These are phyloP conservation scores for Vireo griseus DNA, from an alignment of 2,797 vertebrate genomes.

Conservation along the genomic window DNA sequence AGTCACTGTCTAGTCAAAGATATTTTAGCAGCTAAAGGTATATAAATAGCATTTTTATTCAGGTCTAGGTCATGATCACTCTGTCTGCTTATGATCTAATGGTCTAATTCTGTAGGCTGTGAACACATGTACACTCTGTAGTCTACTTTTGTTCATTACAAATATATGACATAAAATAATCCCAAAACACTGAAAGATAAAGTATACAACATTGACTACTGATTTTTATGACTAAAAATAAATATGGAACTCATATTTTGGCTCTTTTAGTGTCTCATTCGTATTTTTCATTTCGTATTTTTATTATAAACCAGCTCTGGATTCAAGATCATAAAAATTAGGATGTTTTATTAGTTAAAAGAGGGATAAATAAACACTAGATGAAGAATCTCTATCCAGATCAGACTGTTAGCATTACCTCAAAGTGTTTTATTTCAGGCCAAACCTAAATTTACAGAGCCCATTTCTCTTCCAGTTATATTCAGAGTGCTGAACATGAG, in stretches of 20 bases:
- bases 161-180: not conserved
- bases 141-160: not conserved
- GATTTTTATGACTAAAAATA: not conserved
- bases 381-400: not conserved
- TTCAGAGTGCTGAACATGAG: not conserved
- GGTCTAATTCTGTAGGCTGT: not conserved
- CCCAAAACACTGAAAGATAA: not conserved
- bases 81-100: not conserved
- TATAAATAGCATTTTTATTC: not conserved
- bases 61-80: not conserved
- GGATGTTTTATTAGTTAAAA: not conserved
- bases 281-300: not conserved
- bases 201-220: not conserved
- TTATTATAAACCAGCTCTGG: not conserved
- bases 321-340: not conserved
- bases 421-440: not conserved
- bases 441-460: not conserved
- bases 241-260: not conserved
- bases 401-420: not conserved
- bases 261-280: not conserved
- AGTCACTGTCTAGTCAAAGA: not conserved
- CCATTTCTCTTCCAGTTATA: not conserved
- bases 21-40: not conserved
- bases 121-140: fast-evolving
- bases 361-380: not conserved